A percentile compares a stretch with the other conserved stretches of the same genome.
These are phyloP conservation scores for Lathronympha strigana DNA, from an alignment of 2,888 invertebrate genomes.

Conservation along the genomic window DNA sequence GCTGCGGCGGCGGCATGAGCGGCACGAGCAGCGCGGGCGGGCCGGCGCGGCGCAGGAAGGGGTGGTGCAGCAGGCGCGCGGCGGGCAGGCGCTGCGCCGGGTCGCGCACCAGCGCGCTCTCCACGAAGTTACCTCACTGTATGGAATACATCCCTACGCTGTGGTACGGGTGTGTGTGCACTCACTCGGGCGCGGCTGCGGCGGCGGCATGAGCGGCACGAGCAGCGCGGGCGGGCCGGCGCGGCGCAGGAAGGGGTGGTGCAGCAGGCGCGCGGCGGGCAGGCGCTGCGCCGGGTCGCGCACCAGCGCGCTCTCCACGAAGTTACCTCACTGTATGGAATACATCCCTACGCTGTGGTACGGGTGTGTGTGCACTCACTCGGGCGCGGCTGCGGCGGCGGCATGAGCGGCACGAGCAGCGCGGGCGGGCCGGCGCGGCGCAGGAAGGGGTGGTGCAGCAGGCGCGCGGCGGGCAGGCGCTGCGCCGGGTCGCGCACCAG, in stretches of 20 bases:
- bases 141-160: no score
- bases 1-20: conserved; percentile 85
- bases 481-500: no score
- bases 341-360: no score
- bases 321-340: no score
- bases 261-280: conserved; percentile 88
- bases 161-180: background rate
- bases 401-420: conserved; percentile 95
- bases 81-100: conserved; percentile 92
- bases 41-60: conserved; percentile 93
- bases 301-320: background rate
- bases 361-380: background rate
- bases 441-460: conserved; percentile 91
- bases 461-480: conserved; percentile 85
- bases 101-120: conserved; percentile 81
- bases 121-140: no score
- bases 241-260: conserved; percentile 94
- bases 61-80: conserved; percentile 92
- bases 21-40: conserved; percentile 93
- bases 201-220: conserved; percentile 92
- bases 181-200: conserved; percentile 89
- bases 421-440: conserved; percentile 94
- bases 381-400: conserved; percentile 44
- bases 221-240: conserved; percentile 92
- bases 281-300: conserved; percentile 5